These are phyloP conservation scores for Perca flavescens DNA, from an alignment of 2,113 vertebrate genomes.

Conservation along the genomic window DNA sequence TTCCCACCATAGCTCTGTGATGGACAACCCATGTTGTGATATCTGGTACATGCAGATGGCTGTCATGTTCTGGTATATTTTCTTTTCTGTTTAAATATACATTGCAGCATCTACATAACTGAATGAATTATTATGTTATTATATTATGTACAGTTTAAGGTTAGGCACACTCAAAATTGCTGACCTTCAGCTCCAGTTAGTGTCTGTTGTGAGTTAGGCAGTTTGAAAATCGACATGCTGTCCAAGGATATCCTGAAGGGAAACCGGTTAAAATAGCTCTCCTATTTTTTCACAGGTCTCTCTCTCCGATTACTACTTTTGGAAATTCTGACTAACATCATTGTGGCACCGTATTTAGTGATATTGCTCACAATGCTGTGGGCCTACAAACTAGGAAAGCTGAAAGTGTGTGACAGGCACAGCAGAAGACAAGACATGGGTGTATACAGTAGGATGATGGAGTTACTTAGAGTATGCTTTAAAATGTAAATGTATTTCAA, in stretches of 20 bases:
- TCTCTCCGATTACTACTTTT: conserved; percentile 41
- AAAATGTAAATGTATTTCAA: not conserved
- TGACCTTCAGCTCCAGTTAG: not conserved
- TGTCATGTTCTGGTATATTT: not conserved
- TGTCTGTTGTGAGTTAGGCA: conserved; percentile 24
- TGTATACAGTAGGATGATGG: not conserved
- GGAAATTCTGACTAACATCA: conserved; percentile 50
- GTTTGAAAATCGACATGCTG: conserved; percentile 60
- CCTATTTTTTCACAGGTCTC: conserved; percentile 59
- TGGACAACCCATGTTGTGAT: not conserved
- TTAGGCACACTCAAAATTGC: conserved; percentile 4
- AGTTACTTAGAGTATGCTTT: conserved; percentile 1
- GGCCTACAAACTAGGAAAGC: conserved; percentile 4
- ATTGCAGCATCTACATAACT: not conserved
- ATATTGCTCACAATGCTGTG: conserved; percentile 22
- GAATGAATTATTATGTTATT: not conserved
- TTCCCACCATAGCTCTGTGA: not conserved
- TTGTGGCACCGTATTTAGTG: conserved; percentile 23
- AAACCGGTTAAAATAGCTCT: conserved; percentile 75
- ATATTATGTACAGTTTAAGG: conserved; percentile 1
- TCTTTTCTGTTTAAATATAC: not conserved
- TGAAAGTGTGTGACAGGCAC: not conserved
- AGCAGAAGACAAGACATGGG: not conserved
- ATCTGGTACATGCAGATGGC: not conserved
- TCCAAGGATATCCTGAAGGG: conserved; percentile 79